phyloP scores from a whole-genome alignment of 2,797 vertebrate genomes.

The Naso thynnoides region DNA sequence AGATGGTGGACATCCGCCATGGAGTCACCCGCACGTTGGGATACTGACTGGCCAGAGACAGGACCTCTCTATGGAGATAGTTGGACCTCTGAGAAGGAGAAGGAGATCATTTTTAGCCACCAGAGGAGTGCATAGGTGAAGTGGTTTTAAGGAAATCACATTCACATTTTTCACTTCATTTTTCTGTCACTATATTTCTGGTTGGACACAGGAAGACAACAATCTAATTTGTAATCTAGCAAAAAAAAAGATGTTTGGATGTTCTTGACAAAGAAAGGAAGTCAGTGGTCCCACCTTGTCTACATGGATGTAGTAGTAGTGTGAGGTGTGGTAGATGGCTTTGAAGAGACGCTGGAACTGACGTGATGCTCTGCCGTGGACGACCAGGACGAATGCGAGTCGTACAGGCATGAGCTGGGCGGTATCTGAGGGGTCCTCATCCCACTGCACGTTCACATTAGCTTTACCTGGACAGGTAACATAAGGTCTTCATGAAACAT shows the following conservation, averaged over 20 bases:
- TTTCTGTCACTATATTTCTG: too few species aligned
- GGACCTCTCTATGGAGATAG: slow-evolving; percentile 93
- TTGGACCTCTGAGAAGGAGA: slow-evolving; percentile 89
- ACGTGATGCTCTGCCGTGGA: slow-evolving; percentile 93
- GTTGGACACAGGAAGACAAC: background rate
- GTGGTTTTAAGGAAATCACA: too few species aligned
- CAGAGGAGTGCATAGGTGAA: too few species aligned
- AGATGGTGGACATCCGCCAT: slow-evolving; percentile 98
- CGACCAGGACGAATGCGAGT: slow-evolving; percentile 94
- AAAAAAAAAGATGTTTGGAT: too few species aligned
- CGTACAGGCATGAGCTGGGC: slow-evolving; percentile 85
- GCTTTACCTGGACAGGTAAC: slow-evolving; percentile 88
- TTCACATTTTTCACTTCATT: too few species aligned
- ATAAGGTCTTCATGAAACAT: background rate
- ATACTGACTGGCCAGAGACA: slow-evolving; percentile 87
- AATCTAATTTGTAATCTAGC: too few species aligned
- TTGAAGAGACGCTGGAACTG: slow-evolving; percentile 97
- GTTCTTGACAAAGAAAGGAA: too few species aligned
- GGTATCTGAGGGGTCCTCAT: slow-evolving; percentile 87
- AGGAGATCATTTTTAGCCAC: background rate
- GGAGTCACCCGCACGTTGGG: slow-evolving; percentile 92
- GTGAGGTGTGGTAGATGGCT: slow-evolving; percentile 96
- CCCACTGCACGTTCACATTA: slow-evolving; percentile 92
- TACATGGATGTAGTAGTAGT: slow-evolving; percentile 98
- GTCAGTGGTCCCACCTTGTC: slow-evolving; percentile 83